Conservation (phyloP, 2,113 vertebrate species). For the Channa maculata region DNA sequence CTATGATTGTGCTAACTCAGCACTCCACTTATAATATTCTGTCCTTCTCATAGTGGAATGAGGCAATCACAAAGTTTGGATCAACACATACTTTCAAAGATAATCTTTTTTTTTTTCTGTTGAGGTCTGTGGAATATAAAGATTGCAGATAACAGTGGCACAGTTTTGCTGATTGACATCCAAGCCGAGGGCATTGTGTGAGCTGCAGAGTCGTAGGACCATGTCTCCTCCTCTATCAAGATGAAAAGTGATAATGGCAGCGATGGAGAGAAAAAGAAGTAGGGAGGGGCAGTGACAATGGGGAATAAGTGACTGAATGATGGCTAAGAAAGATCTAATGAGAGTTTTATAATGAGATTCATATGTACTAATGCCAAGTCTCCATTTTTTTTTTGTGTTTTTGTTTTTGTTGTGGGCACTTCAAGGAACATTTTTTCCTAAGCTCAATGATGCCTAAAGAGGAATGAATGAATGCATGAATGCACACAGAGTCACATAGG, state of each 20-base stretch:
- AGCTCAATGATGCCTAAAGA: slow-evolving; percentile 31
- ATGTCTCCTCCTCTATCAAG: slow-evolving; percentile 52
- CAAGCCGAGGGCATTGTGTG: slow-evolving; percentile 53
- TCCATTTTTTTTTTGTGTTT: slow-evolving; percentile 12
- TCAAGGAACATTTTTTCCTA: slow-evolving; percentile 29
- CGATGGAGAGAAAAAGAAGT: slow-evolving; percentile 36
- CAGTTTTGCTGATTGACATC: slow-evolving; percentile 51
- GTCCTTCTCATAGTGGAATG: background rate
- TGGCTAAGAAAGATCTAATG: slow-evolving; percentile 41
- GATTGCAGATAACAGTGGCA: slow-evolving; percentile 52
- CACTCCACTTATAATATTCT: background rate
- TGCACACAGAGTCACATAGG: slow-evolving; percentile 32
- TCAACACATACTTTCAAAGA: slow-evolving; percentile 24
- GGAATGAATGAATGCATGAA: slow-evolving; percentile 31
- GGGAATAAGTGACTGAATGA: slow-evolving; percentile 3
- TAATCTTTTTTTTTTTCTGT: slow-evolving; percentile 25
- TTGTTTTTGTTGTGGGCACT: slow-evolving; percentile 21
- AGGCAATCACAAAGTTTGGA: slow-evolving; percentile 18
- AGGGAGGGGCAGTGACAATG: slow-evolving; percentile 2
- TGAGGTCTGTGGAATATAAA: slow-evolving; percentile 34
- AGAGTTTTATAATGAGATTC: slow-evolving; percentile 36
- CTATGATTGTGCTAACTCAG: background rate
- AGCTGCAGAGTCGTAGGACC: slow-evolving; percentile 41
- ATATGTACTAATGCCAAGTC: slow-evolving; percentile 16
- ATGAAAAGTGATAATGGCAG: slow-evolving; percentile 39